These are phyloP conservation scores for Boulengeromyrus knoepffleri DNA, from an alignment of 2,113 vertebrate genomes.

Conservation along the genomic window DNA sequence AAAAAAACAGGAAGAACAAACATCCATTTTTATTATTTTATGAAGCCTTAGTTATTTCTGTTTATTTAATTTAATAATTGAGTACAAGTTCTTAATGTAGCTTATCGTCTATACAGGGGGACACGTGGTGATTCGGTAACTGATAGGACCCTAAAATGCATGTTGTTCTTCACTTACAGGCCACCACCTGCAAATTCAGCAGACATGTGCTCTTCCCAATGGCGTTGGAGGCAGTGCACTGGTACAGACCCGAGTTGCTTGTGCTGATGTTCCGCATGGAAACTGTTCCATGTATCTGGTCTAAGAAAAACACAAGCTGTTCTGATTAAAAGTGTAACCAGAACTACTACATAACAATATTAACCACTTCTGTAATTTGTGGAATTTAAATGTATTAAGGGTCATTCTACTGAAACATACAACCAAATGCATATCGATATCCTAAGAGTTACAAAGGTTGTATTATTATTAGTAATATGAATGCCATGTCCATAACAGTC, in stretches of 20 bases:
- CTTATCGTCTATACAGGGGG: neutral
- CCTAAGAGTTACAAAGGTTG: no score
- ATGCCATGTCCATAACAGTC: no score
- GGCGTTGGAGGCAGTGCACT: conserved; percentile 87
- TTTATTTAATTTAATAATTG: neutral
- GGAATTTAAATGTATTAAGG: neutral
- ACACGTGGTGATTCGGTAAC: neutral
- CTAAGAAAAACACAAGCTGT: conserved; percentile 58
- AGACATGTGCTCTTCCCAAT: conserved; percentile 92
- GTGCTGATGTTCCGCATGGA: conserved; percentile 89
- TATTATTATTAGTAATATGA: no score
- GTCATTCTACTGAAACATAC: neutral
- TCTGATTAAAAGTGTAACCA: conserved; percentile 19
- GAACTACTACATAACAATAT: neutral
- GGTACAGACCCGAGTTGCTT: conserved; percentile 86
- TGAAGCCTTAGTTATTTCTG: neutral
- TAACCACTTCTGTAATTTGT: neutral
- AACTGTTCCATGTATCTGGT: conserved; percentile 92
- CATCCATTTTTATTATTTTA: neutral
- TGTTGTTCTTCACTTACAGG: conserved; percentile 70
- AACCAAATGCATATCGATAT: neutral
- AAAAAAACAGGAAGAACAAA: neutral
- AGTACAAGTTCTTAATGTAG: neutral
- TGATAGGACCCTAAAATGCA: neutral
- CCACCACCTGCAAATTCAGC: conserved; percentile 86